Evolutionary conservation across 2,113 vertebrate genomes (phyloP), one percentile per base, ranked within the genome.

Genomic region (Hymenochirus boettgeri): DNA sequence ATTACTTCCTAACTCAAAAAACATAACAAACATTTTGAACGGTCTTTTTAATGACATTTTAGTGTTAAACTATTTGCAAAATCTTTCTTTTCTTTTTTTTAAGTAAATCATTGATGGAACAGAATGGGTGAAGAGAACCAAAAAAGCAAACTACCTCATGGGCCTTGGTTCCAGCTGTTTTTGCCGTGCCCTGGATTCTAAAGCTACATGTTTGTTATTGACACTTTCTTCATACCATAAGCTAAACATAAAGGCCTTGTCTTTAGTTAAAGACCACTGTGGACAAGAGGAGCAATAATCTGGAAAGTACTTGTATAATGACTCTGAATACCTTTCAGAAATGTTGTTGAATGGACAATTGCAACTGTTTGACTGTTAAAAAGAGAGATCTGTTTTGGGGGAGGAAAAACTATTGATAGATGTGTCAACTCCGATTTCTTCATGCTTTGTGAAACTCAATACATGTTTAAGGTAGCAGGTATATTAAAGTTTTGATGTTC

Each of bases 131-230:
- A 58, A 66, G 23, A 51, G 48, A 21, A 50, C 27, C 9, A n/a
- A 18, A 47, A 29, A 42, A 24, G 12, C 7, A 22, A 53, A 57
- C 62, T 66, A 66, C 64, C 64, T 66, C 64, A 59, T 6, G 5
- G 24, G 42, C 56, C 19, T 63, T 31, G n/a, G 18, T 26, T 53
- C 22, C 5, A 10, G 18, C 11, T 12, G 31, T 42, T 63, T 54
- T 33, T 63, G n/a, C 61, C 22, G 51, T 12, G 22, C 21, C 11
- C 27, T 31, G 31, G 15, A 15, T 12, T 18, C 10, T 10, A 19
- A 37, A 50, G 24, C 37, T 27, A 5, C 33, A 54, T 51, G 39
- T 15, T 12, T 55, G 21, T 13, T 15, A 23, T 17, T 53, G n/a
- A 54, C 35, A 19, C 22, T 7, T 55, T 8, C 13, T 45, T 7